Base-by-base conservation (phyloP, 2,888 invertebrate genomes). In the Ellobium chinense region DNA sequence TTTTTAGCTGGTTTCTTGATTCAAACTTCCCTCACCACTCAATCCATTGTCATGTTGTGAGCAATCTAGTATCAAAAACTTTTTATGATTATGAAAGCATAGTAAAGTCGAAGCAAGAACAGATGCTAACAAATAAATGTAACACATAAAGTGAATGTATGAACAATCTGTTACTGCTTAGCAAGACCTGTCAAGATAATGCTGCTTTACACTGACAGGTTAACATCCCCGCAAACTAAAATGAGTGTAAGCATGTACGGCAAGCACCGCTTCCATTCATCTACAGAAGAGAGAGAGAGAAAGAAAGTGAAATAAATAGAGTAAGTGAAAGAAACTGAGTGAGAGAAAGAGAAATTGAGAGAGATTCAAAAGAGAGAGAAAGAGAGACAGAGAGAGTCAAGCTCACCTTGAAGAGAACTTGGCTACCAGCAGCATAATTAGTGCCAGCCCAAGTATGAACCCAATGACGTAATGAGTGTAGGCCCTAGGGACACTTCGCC, bases 341-440 rank as follows among this genome's bases (percentile, higher is more conserved):
- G 46, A 46, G 46, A 18, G 46, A 18, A 18, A 18, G 46, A 18
- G 46, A 18, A 18, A 46, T 12, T 46, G 46, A 46, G 18, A 46
- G 46, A 46, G n/a, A n/a, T n/a, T n/a, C n/a, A n/a, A n/a, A 46
- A 12, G 46, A 7, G 46, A 46, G 46, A 7, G 9, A 46, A 18
- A 46, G 46, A 46, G 46, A 46, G 46, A 46, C 46, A 46, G 46
- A 46, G 46, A 46, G 46, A 46, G 46, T 7, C 9, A 46, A 46
- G 82, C 84, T 83, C 84, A 92, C 93, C 92, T 91, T 34, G 92
- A 91, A 18, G 90, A 90, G 87, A 92, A 92, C 72, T 92, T 92
- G 37, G 93, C 93, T n/a, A 93, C 74, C 5, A 93, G 72, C 18
- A 94, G 88, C 82, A 93, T 89, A 7, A 93, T 56, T 0, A 93